Conservation (phyloP, 2,888 invertebrate genomes). For the Ellobium chinense region DNA sequence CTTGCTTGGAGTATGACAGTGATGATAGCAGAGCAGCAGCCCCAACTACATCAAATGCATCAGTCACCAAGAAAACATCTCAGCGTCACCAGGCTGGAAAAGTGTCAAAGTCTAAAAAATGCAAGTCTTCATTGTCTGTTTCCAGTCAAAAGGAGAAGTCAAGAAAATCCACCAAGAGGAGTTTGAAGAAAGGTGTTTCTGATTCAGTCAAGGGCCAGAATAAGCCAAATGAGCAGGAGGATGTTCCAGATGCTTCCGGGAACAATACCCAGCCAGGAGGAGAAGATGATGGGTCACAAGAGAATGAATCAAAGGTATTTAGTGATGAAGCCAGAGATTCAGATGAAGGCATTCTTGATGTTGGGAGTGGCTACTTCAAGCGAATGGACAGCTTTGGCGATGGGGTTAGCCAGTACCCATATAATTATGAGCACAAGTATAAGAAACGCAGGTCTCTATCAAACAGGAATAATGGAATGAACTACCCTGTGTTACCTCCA, state of each 20-base stretch:
- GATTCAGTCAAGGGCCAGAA: neutral
- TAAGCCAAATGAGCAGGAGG: neutral
- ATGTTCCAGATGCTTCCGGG: neutral
- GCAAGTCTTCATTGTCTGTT: too few species aligned
- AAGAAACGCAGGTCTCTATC: conserved; percentile 16
- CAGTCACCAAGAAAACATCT: neutral
- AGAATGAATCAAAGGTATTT: too few species aligned
- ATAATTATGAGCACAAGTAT: neutral
- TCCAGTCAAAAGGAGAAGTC: neutral
- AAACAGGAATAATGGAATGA: conserved; percentile 12
- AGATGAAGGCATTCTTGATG: conserved; percentile 14
- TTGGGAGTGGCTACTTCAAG: conserved; percentile 21
- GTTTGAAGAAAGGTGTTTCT: neutral
- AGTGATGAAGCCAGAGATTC: neutral
- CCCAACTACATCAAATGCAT: neutral
- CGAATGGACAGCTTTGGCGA: neutral
- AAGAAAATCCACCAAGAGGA: neutral
- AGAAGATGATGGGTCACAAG: neutral
- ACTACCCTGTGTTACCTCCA: conserved; percentile 26
- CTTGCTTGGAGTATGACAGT: neutral
- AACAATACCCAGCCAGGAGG: neutral
- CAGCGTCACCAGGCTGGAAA: neutral
- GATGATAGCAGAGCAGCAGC: neutral
- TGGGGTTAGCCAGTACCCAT: neutral
- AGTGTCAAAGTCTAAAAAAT: neutral